Conservation (phyloP, 2,888 invertebrate genomes). For the Drosophila merina region DNA sequence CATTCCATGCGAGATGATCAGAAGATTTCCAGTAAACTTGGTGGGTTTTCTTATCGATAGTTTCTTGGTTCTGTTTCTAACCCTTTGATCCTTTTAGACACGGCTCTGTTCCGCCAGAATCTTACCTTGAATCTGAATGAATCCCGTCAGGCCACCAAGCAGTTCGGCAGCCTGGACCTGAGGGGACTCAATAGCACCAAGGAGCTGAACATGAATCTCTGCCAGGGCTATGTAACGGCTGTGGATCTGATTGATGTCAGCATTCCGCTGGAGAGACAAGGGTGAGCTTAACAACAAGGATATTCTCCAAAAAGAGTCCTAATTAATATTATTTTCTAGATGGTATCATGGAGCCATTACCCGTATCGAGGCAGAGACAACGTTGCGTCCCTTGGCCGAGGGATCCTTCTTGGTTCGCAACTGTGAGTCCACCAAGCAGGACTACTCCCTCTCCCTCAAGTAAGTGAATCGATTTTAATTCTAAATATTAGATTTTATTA, state of each 20-base stretch:
- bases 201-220: conserved; percentile 90
- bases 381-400: conserved; percentile 92
- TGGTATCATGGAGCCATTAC: conserved; percentile 98
- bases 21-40: conserved; percentile 85
- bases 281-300: conserved; percentile 85
- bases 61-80: not conserved
- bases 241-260: conserved; percentile 91
- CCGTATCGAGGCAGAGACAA: conserved; percentile 94
- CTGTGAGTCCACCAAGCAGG: conserved; percentile 96
- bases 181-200: conserved; percentile 84
- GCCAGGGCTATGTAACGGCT: conserved; percentile 85
- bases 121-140: conserved; percentile 90
- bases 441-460: conserved; percentile 97
- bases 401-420: conserved; percentile 97
- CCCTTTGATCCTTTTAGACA: conserved; percentile 83
- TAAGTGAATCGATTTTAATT: conserved; percentile 85
- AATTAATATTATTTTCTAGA: conserved; percentile 83
- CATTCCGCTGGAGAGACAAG: conserved; percentile 93
- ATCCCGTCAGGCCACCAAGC: conserved; percentile 78
- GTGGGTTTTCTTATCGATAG: conserved; percentile 55
- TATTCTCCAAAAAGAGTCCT: too few species aligned
- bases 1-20: conserved; percentile 91
- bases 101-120: conserved; percentile 87
- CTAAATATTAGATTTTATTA: not conserved
- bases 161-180: conserved; percentile 84